Percentiles rank a stretch among this genome's conserved stretches.
phyloP scores from a whole-genome alignment of 2,888 invertebrate species.

The Emmelina monodactyla region DNA sequence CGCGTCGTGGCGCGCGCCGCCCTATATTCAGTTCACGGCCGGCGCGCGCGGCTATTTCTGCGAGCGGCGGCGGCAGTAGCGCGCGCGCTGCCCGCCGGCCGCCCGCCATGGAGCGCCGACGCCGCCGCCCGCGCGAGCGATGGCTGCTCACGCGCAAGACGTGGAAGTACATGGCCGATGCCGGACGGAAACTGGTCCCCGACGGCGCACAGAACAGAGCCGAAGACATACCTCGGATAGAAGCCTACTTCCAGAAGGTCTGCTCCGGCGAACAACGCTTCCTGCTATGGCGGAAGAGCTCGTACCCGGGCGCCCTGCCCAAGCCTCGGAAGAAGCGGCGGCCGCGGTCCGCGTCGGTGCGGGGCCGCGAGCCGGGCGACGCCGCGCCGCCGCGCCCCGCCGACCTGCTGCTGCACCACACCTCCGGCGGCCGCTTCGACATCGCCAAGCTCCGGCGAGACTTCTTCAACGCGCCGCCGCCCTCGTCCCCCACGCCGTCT shows the following conservation, averaged over 20 bases:
- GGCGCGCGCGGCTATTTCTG: conserved; percentile 59
- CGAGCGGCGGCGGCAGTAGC: conserved; percentile 28
- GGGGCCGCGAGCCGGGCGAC: conserved; percentile 72
- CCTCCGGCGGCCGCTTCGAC: conserved; percentile 71
- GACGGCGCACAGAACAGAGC: conserved; percentile 76
- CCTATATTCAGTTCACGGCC: conserved; percentile 61
- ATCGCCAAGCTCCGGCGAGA: conserved; percentile 73
- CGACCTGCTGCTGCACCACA: conserved; percentile 54
- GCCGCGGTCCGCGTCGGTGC: conserved; percentile 72
- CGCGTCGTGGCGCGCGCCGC: conserved; percentile 14
- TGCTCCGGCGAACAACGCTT: conserved; percentile 81
- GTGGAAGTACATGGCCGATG: conserved; percentile 93
- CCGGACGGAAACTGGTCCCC: conserved; percentile 85
- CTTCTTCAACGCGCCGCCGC: conserved; percentile 64
- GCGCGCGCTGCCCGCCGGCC: conserved; percentile 56
- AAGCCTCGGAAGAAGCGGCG: conserved; percentile 64
- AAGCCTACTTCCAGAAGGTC: conserved; percentile 84
- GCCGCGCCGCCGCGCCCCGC: conserved; percentile 64
- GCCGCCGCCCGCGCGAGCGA: conserved; percentile 74
- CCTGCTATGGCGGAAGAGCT: conserved; percentile 82
- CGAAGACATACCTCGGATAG: conserved; percentile 82
- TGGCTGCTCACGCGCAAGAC: conserved; percentile 90
- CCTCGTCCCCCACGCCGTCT: conserved; percentile 21
- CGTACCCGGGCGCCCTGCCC: conserved; percentile 78
- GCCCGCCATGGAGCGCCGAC: conserved; percentile 67